Percentiles rank a stretch among this genome's conserved stretches.
Conservation (phyloP, 2,797 vertebrate species). For the Notolepis coatsorum region DNA sequence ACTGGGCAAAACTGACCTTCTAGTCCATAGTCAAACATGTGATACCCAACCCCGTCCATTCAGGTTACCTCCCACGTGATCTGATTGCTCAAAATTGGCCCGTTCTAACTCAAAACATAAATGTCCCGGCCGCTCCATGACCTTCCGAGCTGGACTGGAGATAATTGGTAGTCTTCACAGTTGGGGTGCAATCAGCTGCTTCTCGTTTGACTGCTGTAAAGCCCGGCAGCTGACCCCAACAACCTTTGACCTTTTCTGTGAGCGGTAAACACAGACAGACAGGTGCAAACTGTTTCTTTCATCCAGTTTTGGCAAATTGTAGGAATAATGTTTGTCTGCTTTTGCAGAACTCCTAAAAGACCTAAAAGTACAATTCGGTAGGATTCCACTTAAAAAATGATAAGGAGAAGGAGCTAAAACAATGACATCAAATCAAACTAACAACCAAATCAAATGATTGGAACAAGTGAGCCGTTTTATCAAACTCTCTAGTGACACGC, state of each 20-base stretch:
- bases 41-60: slow-evolving; percentile 41
- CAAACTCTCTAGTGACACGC: too few relatives aligned
- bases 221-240: slow-evolving; percentile 37
- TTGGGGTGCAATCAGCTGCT: slow-evolving; percentile 50
- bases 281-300: too few relatives aligned
- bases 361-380: too few relatives aligned
- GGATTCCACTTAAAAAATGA: too few relatives aligned
- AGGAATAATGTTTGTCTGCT: too few relatives aligned
- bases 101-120: slow-evolving; percentile 53
- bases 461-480: too few relatives aligned
- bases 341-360: too few relatives aligned
- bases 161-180: slow-evolving; percentile 58
- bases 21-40: slow-evolving; percentile 23
- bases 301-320: too few relatives aligned
- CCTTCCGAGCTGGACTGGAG: slow-evolving; percentile 19
- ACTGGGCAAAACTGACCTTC: slow-evolving; percentile 32
- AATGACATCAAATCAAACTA: too few relatives aligned
- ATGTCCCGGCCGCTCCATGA: slow-evolving; percentile 11
- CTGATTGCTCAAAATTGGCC: slow-evolving; percentile 68
- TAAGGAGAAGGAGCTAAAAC: too few relatives aligned
- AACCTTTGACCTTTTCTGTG: slow-evolving; percentile 44
- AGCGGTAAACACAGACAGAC: slow-evolving; percentile 14
- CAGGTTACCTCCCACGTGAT: slow-evolving; percentile 60
- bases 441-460: too few relatives aligned
- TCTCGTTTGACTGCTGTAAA: slow-evolving; percentile 46